Evolutionary conservation across 2,888 invertebrate genomes (phyloP).

Genomic region (Drosophila siamana): DNA sequence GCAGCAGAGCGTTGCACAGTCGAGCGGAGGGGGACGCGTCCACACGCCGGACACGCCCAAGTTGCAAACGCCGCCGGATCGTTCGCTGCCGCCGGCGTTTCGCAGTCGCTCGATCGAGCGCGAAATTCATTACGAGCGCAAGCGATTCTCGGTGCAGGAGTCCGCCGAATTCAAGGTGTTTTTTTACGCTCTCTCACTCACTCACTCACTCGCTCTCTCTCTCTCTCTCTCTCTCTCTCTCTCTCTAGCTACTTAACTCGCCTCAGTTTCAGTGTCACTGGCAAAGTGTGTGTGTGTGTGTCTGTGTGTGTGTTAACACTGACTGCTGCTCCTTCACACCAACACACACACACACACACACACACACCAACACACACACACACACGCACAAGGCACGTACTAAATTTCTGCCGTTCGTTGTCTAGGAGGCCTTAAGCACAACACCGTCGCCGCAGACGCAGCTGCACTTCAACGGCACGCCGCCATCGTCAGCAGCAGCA

Average conservation of each 20-base stretch:
- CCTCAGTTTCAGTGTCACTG: too few relatives aligned
- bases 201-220: background rate
- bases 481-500: slow-evolving; percentile 64
- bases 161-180: slow-evolving; percentile 80
- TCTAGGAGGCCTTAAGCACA: slow-evolving; percentile 83
- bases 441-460: slow-evolving; percentile 84
- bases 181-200: background rate
- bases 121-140: slow-evolving; percentile 82
- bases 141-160: slow-evolving; percentile 83
- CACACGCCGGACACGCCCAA: slow-evolving; percentile 74
- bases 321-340: too few relatives aligned
- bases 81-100: slow-evolving; percentile 83
- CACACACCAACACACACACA: too few relatives aligned
- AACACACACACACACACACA: too few relatives aligned
- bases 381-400: too few relatives aligned
- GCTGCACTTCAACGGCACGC: slow-evolving; percentile 76
- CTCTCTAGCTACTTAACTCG: too few relatives aligned
- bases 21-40: slow-evolving; percentile 42
- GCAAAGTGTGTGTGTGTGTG: too few relatives aligned
- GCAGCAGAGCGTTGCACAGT: slow-evolving; percentile 42
- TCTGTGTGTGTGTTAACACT: too few relatives aligned
- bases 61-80: slow-evolving; percentile 81
- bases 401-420: too few relatives aligned
- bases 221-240: background rate
- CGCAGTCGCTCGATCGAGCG: slow-evolving; percentile 84